These are phyloP conservation scores for Quadroppia sp. DNA, from an alignment of 2,888 invertebrate genomes.

Conservation along the genomic window DNA sequence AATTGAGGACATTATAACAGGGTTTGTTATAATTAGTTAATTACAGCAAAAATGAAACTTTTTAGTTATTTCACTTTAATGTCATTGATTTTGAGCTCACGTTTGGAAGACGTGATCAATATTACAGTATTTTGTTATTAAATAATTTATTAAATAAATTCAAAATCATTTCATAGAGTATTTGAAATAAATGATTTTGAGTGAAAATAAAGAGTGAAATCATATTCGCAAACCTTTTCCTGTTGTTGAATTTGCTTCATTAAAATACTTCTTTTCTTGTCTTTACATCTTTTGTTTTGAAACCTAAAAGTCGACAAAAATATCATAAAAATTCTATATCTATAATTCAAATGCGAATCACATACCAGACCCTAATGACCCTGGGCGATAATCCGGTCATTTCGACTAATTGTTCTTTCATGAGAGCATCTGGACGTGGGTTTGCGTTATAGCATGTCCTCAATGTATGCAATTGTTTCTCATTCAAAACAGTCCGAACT, in stretches of 20 bases:
- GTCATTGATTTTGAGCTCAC: background rate
- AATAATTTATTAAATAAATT: too few relatives aligned
- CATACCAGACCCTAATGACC: conserved; percentile 97
- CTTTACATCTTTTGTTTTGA: conserved; percentile 95
- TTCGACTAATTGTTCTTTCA: conserved; percentile 99
- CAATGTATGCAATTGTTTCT: conserved; percentile 94
- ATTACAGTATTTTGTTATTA: too few relatives aligned
- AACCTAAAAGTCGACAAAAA: conserved; percentile 33
- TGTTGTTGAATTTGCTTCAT: conserved; percentile 97
- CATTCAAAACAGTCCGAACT: conserved; percentile 96
- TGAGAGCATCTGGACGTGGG: conserved; percentile 95
- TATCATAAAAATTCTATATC: background rate
- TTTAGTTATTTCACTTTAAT: background rate
- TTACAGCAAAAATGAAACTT: background rate
- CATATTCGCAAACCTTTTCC: conserved; percentile 70
- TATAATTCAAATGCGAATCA: conserved; percentile 57
- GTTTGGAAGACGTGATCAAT: background rate
- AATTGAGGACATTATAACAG: background rate
- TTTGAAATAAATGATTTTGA: too few relatives aligned
- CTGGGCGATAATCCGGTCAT: conserved; percentile 96
- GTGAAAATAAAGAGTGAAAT: background rate
- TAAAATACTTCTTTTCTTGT: conserved; percentile 93
- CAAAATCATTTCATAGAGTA: too few relatives aligned
- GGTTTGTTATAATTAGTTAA: background rate
- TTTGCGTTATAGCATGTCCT: conserved; percentile 97